phyloP scores from a whole-genome alignment of 2,113 vertebrate species.

The Hydrolagus affinis region DNA sequence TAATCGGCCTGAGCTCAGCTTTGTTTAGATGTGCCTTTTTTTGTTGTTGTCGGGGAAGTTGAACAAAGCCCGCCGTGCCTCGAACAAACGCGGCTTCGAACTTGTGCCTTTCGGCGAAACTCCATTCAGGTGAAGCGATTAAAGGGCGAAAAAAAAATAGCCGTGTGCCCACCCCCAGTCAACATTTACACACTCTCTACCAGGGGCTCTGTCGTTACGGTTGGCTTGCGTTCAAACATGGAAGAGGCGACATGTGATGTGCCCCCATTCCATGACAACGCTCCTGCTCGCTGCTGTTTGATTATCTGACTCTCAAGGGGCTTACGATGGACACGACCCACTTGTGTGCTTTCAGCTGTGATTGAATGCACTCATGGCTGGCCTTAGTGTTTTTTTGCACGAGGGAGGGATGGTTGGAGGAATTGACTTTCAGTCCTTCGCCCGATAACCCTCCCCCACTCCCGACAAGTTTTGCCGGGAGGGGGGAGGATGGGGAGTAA shows the following conservation, averaged over 20 bases:
- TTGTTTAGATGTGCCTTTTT: neutral
- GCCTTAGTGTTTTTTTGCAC: too few species aligned
- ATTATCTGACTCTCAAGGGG: too few species aligned
- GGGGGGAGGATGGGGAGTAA: too few species aligned
- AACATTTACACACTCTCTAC: neutral
- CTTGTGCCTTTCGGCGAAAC: neutral
- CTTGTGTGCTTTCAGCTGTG: too few species aligned
- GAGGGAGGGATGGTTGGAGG: too few species aligned
- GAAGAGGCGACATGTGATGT: neutral
- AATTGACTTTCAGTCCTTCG: too few species aligned
- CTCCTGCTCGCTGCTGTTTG: neutral
- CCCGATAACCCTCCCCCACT: too few species aligned
- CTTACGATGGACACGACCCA: too few species aligned
- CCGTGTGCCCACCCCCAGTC: neutral
- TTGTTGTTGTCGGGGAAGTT: neutral
- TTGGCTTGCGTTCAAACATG: neutral
- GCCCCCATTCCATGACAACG: neutral
- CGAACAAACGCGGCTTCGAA: neutral
- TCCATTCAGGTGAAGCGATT: neutral
- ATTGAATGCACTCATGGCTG: too few species aligned
- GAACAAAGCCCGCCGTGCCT: neutral
- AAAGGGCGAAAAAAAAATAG: constrained; percentile 1
- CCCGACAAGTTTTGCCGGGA: too few species aligned
- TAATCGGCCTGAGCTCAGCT: neutral
- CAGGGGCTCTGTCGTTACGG: neutral